phyloP scores from a whole-genome alignment of 2,888 invertebrate species.

The Galerucella pusilla region DNA sequence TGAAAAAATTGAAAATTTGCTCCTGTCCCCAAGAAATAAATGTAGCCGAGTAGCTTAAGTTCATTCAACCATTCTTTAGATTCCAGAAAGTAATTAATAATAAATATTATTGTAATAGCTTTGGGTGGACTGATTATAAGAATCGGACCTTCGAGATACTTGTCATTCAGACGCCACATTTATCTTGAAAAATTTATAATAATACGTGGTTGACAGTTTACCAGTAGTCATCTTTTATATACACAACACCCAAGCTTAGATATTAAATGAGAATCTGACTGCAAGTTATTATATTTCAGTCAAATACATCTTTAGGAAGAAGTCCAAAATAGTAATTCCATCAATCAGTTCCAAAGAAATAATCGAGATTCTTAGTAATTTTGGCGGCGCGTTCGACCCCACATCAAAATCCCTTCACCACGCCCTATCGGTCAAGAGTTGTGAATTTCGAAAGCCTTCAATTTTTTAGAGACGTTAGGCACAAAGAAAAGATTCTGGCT shows the following conservation, averaged over 20 bases:
- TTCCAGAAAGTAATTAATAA: no score
- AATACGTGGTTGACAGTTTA: background rate
- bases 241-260: background rate
- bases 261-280: conserved; percentile 21
- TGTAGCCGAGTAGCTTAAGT: no score
- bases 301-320: conserved; percentile 25
- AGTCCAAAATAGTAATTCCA: conserved; percentile 31
- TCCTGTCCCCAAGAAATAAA: no score
- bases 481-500: conserved; percentile 14
- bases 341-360: conserved; percentile 36
- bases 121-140: background rate
- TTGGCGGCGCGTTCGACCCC: conserved; percentile 31
- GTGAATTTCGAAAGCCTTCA: conserved; percentile 37
- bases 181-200: background rate
- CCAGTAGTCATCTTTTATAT: background rate
- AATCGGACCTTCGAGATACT: background rate
- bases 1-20: no score
- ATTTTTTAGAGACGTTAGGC: conserved; percentile 27
- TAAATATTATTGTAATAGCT: background rate
- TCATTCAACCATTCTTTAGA: no score
- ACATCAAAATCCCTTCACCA: conserved; percentile 32
- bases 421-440: conserved; percentile 33
- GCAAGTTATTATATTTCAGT: conserved; percentile 23
- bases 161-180: background rate
- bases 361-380: conserved; percentile 28